Percentiles rank a stretch among this genome's conserved stretches.
These are phyloP conservation scores for Stichopus horrens DNA, from an alignment of 53 echinoderm and acorn worm species.

Conservation along the genomic window DNA sequence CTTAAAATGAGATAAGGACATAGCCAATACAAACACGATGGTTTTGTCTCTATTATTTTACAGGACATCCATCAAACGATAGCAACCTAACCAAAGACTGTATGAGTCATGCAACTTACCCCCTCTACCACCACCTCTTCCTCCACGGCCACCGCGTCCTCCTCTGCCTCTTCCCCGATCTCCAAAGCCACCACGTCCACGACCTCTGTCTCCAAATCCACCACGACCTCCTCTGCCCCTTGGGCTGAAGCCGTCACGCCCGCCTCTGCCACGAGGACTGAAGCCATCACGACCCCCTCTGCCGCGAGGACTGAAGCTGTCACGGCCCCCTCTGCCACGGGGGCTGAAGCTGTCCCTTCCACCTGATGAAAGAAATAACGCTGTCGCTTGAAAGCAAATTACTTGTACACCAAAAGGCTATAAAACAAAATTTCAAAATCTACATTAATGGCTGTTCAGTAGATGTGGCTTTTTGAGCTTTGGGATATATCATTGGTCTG, in stretches of 20 bases:
- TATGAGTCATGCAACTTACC: background rate
- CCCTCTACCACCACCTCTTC: conserved; percentile 40
- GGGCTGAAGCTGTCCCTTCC: conserved; percentile 41
- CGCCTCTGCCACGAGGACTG: conserved; percentile 40
- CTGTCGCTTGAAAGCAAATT: too few relatives aligned
- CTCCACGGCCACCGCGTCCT: conserved; percentile 32
- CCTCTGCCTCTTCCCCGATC: conserved; percentile 43
- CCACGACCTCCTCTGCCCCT: conserved; percentile 60
- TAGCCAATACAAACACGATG: too few relatives aligned
- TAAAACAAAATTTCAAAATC: too few relatives aligned
- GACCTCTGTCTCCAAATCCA: conserved; percentile 50
- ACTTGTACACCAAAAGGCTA: too few relatives aligned
- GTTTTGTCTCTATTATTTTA: too few relatives aligned
- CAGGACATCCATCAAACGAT: too few relatives aligned
- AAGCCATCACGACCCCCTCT: conserved; percentile 26
- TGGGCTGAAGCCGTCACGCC: conserved; percentile 43
- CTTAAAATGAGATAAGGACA: too few relatives aligned
- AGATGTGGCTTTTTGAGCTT: too few relatives aligned
- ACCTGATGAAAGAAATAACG: background rate
- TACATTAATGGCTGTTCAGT: too few relatives aligned
- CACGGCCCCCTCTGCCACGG: conserved; percentile 40
- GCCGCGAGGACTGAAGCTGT: conserved; percentile 27
- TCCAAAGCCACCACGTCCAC: conserved; percentile 59
- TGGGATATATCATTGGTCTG: too few relatives aligned
- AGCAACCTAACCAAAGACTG: background rate